phyloP scores from a whole-genome alignment of 1,140 invertebrate species.

The Notospermus geniculatus region DNA sequence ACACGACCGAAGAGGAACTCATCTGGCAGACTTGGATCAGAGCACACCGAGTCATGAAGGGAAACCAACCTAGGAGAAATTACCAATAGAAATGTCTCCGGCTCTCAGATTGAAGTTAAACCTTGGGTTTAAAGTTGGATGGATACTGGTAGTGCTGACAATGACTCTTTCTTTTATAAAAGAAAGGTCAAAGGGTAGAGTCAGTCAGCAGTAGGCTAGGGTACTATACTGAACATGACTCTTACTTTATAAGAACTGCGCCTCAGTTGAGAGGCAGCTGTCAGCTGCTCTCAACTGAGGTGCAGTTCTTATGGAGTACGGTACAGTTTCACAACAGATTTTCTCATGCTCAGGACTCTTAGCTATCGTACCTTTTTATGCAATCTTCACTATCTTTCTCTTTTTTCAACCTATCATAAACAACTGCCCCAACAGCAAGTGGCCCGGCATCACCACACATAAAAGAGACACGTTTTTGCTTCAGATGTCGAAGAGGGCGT shows the following conservation, averaged over 20 bases:
- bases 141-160: no score
- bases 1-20: constrained; percentile 81
- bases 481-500: constrained; percentile 54
- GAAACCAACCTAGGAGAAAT: constrained; percentile 40
- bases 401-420: constrained; percentile 60
- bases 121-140: no score
- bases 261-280: no score
- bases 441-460: constrained; percentile 77
- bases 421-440: constrained; percentile 67
- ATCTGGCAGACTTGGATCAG: constrained; percentile 64
- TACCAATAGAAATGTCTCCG: no score
- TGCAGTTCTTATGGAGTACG: no score
- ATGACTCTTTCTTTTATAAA: background rate
- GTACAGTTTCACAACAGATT: no score
- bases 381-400: constrained; percentile 33
- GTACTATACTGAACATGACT: no score
- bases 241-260: no score
- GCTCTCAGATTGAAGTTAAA: no score
- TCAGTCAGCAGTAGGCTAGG: background rate
- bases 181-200: background rate
- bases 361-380: constrained; percentile 44
- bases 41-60: constrained; percentile 30
- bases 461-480: constrained; percentile 64
- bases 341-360: no score
- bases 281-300: no score